A percentile compares a stretch with the other conserved stretches of the same genome.
Conservation (phyloP, 2,797 vertebrate species). For the Gymnoscopelus microlampas region DNA sequence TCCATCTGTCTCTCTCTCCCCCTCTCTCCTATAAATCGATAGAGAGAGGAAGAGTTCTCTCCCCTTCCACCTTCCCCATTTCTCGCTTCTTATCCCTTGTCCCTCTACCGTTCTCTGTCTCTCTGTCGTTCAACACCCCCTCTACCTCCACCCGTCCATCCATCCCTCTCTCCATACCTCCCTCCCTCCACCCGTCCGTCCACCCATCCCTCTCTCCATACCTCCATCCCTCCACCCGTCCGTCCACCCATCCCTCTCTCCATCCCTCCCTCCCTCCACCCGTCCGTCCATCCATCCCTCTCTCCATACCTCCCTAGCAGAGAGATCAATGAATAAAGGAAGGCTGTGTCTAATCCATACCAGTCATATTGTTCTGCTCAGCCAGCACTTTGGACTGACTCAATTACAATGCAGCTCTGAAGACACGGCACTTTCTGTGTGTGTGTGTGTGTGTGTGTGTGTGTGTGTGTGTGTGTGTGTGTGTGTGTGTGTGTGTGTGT, state of each 20-base stretch:
- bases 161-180: background rate
- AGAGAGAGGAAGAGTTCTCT: constrained; percentile 38
- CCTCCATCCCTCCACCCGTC: too few species aligned
- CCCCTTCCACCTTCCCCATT: constrained; percentile 30
- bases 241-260: too few species aligned
- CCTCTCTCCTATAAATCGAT: constrained; percentile 43
- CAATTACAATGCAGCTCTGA: constrained; percentile 65
- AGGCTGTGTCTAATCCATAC: constrained; percentile 67
- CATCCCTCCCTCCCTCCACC: constrained; percentile 8
- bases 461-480: constrained; percentile 26
- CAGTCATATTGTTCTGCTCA: constrained; percentile 69
- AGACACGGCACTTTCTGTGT: constrained; percentile 34
- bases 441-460: constrained; percentile 36
- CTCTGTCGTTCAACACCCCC: too few species aligned
- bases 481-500: constrained; percentile 20
- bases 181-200: too few species aligned
- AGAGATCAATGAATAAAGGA: constrained; percentile 65
- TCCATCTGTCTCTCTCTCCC: constrained; percentile 33
- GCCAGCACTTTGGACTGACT: constrained; percentile 69
- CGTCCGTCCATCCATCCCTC: background rate
- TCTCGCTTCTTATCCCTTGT: background rate
- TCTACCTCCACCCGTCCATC: too few species aligned
- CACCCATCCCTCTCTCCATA: too few species aligned
- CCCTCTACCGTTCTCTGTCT: too few species aligned
- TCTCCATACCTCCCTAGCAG: constrained; percentile 32